Evolutionary conservation across 2,888 invertebrate species (phyloP).

Genomic region (Diarsia brunnea): DNA sequence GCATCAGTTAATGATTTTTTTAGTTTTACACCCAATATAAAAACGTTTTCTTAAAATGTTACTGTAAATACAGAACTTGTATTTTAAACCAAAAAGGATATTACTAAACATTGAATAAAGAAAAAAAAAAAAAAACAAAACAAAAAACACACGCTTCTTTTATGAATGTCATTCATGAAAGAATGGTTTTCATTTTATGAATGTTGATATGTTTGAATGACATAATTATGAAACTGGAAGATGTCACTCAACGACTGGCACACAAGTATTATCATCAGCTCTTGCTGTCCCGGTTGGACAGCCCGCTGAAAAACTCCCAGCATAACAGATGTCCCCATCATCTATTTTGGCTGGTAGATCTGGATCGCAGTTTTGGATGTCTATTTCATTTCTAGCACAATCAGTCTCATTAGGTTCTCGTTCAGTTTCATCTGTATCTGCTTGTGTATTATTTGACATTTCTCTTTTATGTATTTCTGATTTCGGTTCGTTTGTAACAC

Average conservation of each 20-base stretch:
- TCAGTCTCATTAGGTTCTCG: background rate
- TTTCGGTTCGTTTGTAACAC: background rate
- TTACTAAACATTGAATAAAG: background rate
- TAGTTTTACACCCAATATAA: no score
- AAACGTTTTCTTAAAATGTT: background rate
- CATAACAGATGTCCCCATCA: background rate
- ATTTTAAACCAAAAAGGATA: background rate
- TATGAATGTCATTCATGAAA: no score
- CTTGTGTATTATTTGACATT: background rate
- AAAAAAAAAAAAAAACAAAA: background rate
- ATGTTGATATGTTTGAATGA: no score
- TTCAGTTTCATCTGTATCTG: background rate
- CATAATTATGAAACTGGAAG: background rate
- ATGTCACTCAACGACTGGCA: background rate
- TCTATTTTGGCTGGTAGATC: background rate
- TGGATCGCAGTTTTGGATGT: background rate
- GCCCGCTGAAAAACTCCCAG: background rate
- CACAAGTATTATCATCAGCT: constrained; percentile 40
- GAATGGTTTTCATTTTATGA: background rate
- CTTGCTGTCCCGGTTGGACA: constrained; percentile 34
- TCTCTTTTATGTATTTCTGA: constrained; percentile 9
- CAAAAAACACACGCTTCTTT: no score
- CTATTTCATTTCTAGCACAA: background rate
- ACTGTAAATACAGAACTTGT: background rate
- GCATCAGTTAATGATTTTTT: background rate